Evolutionary conservation across 1,140 invertebrate genomes (phyloP).

Genomic region (Papilio glaucus): DNA sequence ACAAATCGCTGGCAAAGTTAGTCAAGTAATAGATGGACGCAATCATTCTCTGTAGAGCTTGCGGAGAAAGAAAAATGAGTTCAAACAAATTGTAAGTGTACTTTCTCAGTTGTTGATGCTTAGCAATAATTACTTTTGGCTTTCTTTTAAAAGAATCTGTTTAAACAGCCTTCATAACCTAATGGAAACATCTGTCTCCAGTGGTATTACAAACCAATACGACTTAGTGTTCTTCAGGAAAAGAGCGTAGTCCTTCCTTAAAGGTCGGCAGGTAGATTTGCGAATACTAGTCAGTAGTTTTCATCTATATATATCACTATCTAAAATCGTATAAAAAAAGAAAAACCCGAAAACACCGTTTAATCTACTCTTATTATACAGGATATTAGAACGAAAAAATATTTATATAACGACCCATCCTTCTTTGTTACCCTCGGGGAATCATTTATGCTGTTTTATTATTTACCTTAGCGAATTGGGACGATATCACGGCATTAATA

Average conservation of each 20-base stretch:
- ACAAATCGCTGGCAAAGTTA: conserved; percentile 4
- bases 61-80: conserved; percentile 17
- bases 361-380: background rate
- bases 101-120: conserved; percentile 2
- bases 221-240: too few species aligned
- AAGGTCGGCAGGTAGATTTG: too few species aligned
- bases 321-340: too few species aligned
- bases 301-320: too few species aligned
- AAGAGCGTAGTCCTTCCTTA: too few species aligned
- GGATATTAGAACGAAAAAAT: background rate
- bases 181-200: too few species aligned
- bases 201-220: too few species aligned
- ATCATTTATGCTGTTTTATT: conserved; percentile 21
- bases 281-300: too few species aligned
- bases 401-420: conserved; percentile 2
- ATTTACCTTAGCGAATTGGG: conserved; percentile 5
- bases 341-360: too few species aligned
- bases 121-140: conserved; percentile 11
- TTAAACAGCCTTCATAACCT: too few species aligned
- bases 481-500: conserved; percentile 8
- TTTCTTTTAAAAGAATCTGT: background rate
- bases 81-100: conserved; percentile 15
- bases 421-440: conserved; percentile 14
- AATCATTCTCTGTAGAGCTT: conserved; percentile 25
- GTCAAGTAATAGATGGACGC: conserved; percentile 10